These are phyloP conservation scores for Menidia beryllina DNA, from an alignment of 2,113 vertebrate genomes.

Conservation along the genomic window DNA sequence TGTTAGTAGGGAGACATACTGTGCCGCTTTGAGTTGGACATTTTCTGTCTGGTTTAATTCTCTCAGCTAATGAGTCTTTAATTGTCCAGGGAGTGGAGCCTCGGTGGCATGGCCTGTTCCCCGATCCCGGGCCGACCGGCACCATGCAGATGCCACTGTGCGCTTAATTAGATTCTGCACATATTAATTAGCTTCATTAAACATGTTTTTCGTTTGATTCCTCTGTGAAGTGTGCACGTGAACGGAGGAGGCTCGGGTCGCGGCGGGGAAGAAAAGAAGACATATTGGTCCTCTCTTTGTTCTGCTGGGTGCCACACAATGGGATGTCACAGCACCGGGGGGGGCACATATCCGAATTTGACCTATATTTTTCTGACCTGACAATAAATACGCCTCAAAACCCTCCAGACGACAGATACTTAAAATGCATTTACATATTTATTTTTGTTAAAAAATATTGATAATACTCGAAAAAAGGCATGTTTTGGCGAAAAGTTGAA, in stretches of 20 bases:
- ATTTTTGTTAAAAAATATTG: too few species aligned
- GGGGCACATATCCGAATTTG: too few species aligned
- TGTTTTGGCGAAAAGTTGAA: too few species aligned
- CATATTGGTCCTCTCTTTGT: too few species aligned
- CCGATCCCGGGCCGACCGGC: slow-evolving; percentile 17
- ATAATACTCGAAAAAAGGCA: too few species aligned
- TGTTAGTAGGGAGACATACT: slow-evolving; percentile 5
- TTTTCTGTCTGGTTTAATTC: slow-evolving; percentile 44
- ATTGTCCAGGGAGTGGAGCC: slow-evolving; percentile 21
- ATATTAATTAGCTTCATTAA: slow-evolving; percentile 72
- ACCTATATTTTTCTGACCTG: too few species aligned
- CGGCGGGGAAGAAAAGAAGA: not conserved
- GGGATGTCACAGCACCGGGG: too few species aligned
- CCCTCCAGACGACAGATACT: too few species aligned
- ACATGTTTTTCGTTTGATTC: slow-evolving; percentile 58
- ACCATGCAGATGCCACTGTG: slow-evolving; percentile 41
- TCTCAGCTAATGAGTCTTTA: slow-evolving; percentile 44
- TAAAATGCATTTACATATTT: too few species aligned
- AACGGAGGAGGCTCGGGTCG: not conserved
- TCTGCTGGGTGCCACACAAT: too few species aligned
- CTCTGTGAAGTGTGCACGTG: not conserved
- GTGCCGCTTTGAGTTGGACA: not conserved
- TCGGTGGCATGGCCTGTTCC: slow-evolving; percentile 22
- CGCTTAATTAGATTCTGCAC: slow-evolving; percentile 60
- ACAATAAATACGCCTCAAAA: too few species aligned